Evolutionary conservation across 2,888 invertebrate species (phyloP).

Genomic region (Pachliopta kotzebuea): DNA sequence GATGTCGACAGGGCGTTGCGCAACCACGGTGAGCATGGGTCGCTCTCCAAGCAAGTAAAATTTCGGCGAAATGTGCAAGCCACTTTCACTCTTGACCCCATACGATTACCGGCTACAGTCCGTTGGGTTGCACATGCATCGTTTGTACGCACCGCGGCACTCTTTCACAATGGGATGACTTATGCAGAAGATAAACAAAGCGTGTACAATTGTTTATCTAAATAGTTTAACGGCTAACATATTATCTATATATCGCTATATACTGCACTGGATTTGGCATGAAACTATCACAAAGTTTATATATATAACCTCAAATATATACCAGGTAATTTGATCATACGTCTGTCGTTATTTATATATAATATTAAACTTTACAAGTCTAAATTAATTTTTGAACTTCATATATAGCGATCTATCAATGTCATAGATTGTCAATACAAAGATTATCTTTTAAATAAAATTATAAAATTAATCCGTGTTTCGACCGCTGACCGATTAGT

Average conservation of each 20-base stretch:
- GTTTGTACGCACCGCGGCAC: slow-evolving; percentile 13
- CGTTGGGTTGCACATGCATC: slow-evolving; percentile 26
- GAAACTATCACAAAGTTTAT: too few species aligned
- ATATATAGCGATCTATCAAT: not conserved
- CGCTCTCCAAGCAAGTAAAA: slow-evolving; percentile 28
- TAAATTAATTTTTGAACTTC: not conserved
- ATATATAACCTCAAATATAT: too few species aligned
- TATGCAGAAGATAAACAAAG: slow-evolving; percentile 28
- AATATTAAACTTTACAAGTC: not conserved
- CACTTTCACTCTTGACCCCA: slow-evolving; percentile 29
- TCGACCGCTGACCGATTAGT: too few species aligned
- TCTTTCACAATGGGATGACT: slow-evolving; percentile 28
- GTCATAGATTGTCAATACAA: not conserved
- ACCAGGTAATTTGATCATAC: too few species aligned
- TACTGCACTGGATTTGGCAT: too few species aligned
- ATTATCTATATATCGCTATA: slow-evolving; percentile 1
- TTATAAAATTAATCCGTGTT: not conserved
- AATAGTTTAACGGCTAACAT: slow-evolving; percentile 12
- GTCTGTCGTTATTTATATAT: not conserved
- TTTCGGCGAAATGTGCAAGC: slow-evolving; percentile 28
- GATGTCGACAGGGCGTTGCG: slow-evolving; percentile 36
- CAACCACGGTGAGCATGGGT: slow-evolving; percentile 32
- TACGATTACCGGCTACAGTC: slow-evolving; percentile 21
- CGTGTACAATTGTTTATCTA: slow-evolving; percentile 1
- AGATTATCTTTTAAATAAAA: not conserved